Evolutionary conservation across 2,113 vertebrate species (phyloP).

Genomic region (Plotosus lineatus): DNA sequence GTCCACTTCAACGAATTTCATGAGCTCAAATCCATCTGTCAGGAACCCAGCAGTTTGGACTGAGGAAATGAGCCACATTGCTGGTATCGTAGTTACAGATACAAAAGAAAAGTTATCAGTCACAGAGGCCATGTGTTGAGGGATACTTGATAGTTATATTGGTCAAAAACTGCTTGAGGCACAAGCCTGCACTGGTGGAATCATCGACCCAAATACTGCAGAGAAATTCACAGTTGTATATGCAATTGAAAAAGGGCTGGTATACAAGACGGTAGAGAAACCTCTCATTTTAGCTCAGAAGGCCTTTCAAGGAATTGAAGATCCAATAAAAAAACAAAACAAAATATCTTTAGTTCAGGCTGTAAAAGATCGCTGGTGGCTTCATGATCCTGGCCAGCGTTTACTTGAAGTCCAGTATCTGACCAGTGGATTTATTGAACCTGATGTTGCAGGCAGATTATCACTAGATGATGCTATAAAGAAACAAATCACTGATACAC

Average conservation of each 20-base stretch:
- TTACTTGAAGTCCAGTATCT: slow-evolving; percentile 97
- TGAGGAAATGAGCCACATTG: slow-evolving; percentile 87
- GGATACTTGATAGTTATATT: slow-evolving; percentile 89
- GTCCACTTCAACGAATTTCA: slow-evolving; percentile 83
- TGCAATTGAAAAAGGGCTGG: slow-evolving; percentile 82
- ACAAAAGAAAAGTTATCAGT: slow-evolving; percentile 95
- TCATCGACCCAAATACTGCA: slow-evolving; percentile 87
- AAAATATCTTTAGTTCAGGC: slow-evolving; percentile 97
- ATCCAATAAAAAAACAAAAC: slow-evolving; percentile 92
- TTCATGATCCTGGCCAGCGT: slow-evolving; percentile 95
- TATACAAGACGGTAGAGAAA: slow-evolving; percentile 93
- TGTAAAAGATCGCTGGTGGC: slow-evolving; percentile 95
- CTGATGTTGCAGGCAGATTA: slow-evolving; percentile 79
- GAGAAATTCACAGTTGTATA: slow-evolving; percentile 81
- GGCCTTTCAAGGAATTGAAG: slow-evolving; percentile 94
- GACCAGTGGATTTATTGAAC: slow-evolving; percentile 93
- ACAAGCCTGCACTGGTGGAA: slow-evolving; percentile 95
- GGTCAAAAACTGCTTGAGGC: slow-evolving; percentile 93
- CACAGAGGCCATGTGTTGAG: slow-evolving; percentile 92
- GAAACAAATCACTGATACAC: slow-evolving; percentile 84
- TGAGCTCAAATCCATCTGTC: slow-evolving; percentile 79
- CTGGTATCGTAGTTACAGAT: slow-evolving; percentile 93
- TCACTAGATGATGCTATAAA: slow-evolving; percentile 89
- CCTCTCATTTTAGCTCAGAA: slow-evolving; percentile 95
- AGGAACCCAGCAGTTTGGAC: slow-evolving; percentile 80